Base-by-base conservation (phyloP, 2,113 vertebrate genomes). In the Coreoperca whiteheadi region DNA sequence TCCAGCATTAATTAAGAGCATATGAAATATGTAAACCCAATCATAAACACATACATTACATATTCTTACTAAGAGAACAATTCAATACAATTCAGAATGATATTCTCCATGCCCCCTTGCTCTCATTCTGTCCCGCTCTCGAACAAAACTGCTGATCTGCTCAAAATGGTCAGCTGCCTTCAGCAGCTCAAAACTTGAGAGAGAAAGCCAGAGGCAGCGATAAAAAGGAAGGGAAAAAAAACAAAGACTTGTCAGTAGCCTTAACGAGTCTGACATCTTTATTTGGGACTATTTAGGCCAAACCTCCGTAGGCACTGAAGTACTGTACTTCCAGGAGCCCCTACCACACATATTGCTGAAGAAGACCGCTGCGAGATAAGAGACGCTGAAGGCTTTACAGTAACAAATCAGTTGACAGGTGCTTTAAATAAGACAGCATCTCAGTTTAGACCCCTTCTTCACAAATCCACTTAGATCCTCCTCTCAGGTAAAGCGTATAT, bases 371-470 rank as follows among this genome's bases (percentile, higher is more conserved):
- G 84, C 8, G 81, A 90, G 74, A 86, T 74, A 64, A 76, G 81
- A 84, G 67, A 79, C 51, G 54, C 85, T 82, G 78, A 70, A 79
- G 91, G 91, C 85, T 93, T 93, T 92, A 89, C 83, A 88, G 88
- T 85, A 83, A 73, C 79, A 89, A 93, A 92, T 93, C 89, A 91
- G 89, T 85, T 89, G 93, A 90, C 93, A 90, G 88, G 86, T 88
- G 84, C 76, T 88, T 91, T 93, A 92, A 94, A 91, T 92, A 94
- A 94, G 90, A 93, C 89, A 92, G 93, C 87, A 90, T 93, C 91
- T 92, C 87, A 75, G 89, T 91, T 94, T 90, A 88, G 87, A 86
- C 74, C 51, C 71, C 81, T 87, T 85, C 70, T 86, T 89, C 79
- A 82, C 89, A 93, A 93, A 94, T 94, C 92, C 90, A 84, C 88